Base-by-base conservation (phyloP, 2,888 invertebrate species). In the Leucophora obtusa region DNA sequence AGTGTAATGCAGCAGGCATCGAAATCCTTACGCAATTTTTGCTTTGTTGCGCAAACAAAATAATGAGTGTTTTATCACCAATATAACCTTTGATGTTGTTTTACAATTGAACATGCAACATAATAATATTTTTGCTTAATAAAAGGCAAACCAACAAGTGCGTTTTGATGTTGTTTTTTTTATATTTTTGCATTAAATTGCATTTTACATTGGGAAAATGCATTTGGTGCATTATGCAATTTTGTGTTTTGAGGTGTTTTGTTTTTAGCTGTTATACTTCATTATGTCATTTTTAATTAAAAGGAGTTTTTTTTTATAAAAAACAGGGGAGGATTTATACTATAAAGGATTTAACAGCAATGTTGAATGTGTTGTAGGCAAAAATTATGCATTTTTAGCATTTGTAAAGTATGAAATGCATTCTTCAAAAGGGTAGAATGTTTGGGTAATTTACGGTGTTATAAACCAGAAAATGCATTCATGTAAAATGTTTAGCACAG, bases 21-120 rank as follows among this genome's bases (percentile, higher is more conserved):
- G 17, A 18, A 43, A 79, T 76, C 80, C 69, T 83, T 82, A 83
- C 83, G 83, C 81, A 83, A 81, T 81, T 81, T 82, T 79, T 60
- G 81, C 82, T 60, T 78, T 79, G 68, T 83, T 82, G 83, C 75
- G 70, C 70, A 72, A 76, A 76, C 59, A 76, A 63, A 76, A 69
- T 72, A 80, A 72, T 76, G 43, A 69, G 63, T 69, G 59, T 71
- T 75, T 69, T 76, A 81, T 81, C 80, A 76, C 59, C 63, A 53
- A 76, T 72, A 68, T 53, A 68, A 66, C 70, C 72, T 76, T 76
- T 71, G 79, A 76, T 65, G 75, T 75, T 53, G 17, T 11, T 38
- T 47, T n/a, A 47, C 15, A n/a, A 21, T n/a, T 15, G 47, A 38
- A 68, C 21, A 35, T 54, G 63, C 43, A 28, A 21, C 28, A 47